phyloP scores from a whole-genome alignment of 1,140 invertebrate genomes.

The Drosophila sulfurigaster region DNA sequence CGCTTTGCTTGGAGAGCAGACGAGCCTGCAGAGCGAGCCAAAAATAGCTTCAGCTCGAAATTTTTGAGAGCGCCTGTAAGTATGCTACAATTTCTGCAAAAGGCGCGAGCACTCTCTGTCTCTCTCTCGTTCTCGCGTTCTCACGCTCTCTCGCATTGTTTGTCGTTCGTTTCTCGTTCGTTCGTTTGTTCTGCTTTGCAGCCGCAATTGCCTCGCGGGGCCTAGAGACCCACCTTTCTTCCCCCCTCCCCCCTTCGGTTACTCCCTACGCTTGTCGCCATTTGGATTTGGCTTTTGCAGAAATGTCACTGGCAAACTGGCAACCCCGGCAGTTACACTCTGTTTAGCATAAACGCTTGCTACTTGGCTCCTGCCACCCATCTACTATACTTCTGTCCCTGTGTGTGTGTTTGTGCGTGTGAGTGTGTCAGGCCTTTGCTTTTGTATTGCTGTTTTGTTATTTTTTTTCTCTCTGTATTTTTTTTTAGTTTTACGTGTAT shows the following conservation, averaged over 20 bases:
- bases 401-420: slow-evolving; percentile 47
- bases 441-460: slow-evolving; percentile 71
- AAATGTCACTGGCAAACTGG: slow-evolving; percentile 73
- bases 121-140: slow-evolving; percentile 6
- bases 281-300: slow-evolving; percentile 73
- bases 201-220: slow-evolving; percentile 45
- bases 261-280: background rate
- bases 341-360: slow-evolving; percentile 83
- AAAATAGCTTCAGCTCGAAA: slow-evolving; percentile 49
- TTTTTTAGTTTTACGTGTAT: slow-evolving; percentile 64
- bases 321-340: slow-evolving; percentile 83
- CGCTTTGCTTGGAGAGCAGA: slow-evolving; percentile 14
- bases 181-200: slow-evolving; percentile 8
- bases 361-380: slow-evolving; percentile 74
- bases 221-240: slow-evolving; percentile 44
- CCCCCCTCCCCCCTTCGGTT: slow-evolving; percentile 10
- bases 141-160: slow-evolving; percentile 2
- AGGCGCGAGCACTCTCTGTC: slow-evolving; percentile 15
- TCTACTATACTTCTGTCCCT: slow-evolving; percentile 7
- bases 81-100: slow-evolving; percentile 71
- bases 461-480: slow-evolving; percentile 20
- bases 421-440: slow-evolving; percentile 41
- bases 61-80: slow-evolving; percentile 41
- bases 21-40: slow-evolving; percentile 29
- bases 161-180: slow-evolving; percentile 6